Conservation (phyloP, 1,140 invertebrate species). For the Pachypsylla venusta region DNA sequence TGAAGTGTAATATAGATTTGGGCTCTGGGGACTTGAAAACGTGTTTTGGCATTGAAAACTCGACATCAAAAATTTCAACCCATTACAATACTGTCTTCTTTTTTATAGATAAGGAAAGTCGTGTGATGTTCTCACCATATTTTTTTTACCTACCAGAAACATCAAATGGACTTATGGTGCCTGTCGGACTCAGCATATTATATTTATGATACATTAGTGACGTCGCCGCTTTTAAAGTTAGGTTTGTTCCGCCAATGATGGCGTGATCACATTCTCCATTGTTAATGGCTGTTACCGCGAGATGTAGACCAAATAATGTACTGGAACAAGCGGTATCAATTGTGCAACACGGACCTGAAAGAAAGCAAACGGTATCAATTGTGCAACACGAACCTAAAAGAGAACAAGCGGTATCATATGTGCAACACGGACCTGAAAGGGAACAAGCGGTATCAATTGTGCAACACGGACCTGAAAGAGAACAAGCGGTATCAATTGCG, state of each 20-base stretch:
- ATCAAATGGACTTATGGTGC: neutral
- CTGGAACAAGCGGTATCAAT: constrained; percentile 17
- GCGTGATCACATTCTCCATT: constrained; percentile 43
- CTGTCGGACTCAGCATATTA: neutral
- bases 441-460: constrained; percentile 13
- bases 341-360: constrained; percentile 18
- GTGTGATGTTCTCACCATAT: no score
- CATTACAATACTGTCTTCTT: no score
- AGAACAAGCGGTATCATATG: constrained; percentile 13
- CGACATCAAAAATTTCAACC: no score
- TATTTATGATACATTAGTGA: constrained; percentile 33
- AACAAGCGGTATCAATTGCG: no score
- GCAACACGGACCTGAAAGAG: constrained; percentile 18
- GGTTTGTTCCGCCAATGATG: constrained; percentile 40
- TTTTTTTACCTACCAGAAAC: neutral
- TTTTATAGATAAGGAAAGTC: no score
- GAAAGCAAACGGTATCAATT: constrained; percentile 12
- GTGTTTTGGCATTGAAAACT: no score
- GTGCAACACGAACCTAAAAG: constrained; percentile 17
- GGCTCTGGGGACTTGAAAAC: no score
- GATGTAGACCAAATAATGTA: constrained; percentile 12
- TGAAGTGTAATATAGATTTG: no score
- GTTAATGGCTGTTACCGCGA: constrained; percentile 38
- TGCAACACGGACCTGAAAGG: constrained; percentile 18
- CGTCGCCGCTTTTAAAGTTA: constrained; percentile 40